These are phyloP conservation scores for Andricus grossulariae DNA, from an alignment of 1,140 invertebrate genomes.

Conservation along the genomic window DNA sequence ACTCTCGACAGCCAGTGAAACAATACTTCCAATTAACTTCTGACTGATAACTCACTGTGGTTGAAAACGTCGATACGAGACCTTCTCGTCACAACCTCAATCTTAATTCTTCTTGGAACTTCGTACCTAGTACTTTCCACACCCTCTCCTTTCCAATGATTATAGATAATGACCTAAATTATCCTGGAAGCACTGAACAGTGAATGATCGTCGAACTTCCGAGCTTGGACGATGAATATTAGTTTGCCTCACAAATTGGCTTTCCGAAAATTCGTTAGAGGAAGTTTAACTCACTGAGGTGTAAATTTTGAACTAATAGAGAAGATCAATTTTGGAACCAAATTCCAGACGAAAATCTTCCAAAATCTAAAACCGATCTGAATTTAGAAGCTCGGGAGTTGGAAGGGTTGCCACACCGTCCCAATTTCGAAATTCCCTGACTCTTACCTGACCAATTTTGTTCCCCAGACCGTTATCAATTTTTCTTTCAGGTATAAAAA, in stretches of 20 bases:
- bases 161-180: slow-evolving; percentile 17
- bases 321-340: too few relatives aligned
- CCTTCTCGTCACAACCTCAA: background rate
- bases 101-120: slow-evolving; percentile 22
- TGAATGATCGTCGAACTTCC: background rate
- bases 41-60: slow-evolving; percentile 19
- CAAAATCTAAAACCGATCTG: too few relatives aligned
- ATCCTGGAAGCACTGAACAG: background rate
- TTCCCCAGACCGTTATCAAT: background rate
- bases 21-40: slow-evolving; percentile 26
- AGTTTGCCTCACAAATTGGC: background rate
- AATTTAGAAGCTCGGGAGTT: too few relatives aligned
- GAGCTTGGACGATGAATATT: background rate
- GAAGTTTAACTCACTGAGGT: background rate
- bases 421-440: too few relatives aligned
- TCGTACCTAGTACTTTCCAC: slow-evolving; percentile 2
- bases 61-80: slow-evolving; percentile 3
- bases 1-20: background rate
- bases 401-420: too few relatives aligned
- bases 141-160: slow-evolving; percentile 17
- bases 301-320: too few relatives aligned
- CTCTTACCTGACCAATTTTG: background rate
- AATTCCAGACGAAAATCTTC: too few relatives aligned
- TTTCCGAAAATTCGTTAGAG: background rate
- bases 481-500: background rate